Evolutionary conservation across 35 echinoderm and acorn worm genomes (phyloP), one percentile per base, ranked within the genome.

Genomic region (Ptychodera flava): DNA sequence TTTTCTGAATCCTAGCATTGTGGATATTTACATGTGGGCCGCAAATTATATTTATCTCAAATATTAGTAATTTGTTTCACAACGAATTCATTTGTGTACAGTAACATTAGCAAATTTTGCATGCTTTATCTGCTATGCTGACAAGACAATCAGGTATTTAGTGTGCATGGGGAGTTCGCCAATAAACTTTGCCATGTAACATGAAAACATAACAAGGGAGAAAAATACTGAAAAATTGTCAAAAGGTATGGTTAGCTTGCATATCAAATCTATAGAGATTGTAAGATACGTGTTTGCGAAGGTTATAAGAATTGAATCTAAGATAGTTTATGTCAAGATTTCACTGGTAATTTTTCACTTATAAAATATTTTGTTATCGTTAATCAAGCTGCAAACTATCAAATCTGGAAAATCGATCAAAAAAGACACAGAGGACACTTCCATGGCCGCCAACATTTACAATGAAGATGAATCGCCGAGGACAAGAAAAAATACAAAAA

Each of bases 401-500:
- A 64, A 64, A 64, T 64, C 45, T 64, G 45, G 45, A 12, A 64
- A 64, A 64, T 64, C 45, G 45, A 64, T 64, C 22, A 64, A 64
- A 64, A 64, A 64, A 64, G 45, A 64, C 45, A 64, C 33, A 2
- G 89, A 96, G 31, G 92, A 97, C 37, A 78, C 89, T 0, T 86
- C 92, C 0, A 81, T 93, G 34, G 36, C 93, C 0, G 82, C 83
- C 35, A 97, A 97, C 78, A 97, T 91, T 0, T 97, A 93, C 81
- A 87, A 97, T 83, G 91, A 38, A 34, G 33, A 86, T 10, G 92
- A 93, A 36, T 93, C 91, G 31, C 95, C 95, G 37, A 83, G 95
- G 16, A 93, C 91, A 84, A 35, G 83, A 34, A 97, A 97, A 83
- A 97, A 97, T 88, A 81, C 80, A 33, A 97, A 91, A 34, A 97